phyloP scores from a whole-genome alignment of 2,797 vertebrate genomes.

The Kryptolebias ocellatus region DNA sequence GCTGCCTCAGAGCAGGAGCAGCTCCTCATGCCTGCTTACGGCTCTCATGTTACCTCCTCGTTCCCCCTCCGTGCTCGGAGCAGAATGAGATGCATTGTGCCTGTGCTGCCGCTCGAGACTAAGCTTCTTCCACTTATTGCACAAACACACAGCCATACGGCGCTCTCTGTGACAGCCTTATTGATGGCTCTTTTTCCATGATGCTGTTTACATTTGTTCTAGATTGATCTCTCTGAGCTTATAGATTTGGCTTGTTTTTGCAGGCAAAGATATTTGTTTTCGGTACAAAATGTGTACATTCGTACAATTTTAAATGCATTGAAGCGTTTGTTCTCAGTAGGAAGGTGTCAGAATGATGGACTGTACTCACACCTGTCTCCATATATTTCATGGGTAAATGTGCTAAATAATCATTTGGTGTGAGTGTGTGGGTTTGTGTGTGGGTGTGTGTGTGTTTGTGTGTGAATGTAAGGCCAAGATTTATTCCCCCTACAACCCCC shows the following conservation, averaged over 20 bases:
- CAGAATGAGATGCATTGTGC: constrained; percentile 79
- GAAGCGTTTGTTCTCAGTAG: neutral
- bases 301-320: neutral
- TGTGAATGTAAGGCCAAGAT: neutral
- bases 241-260: neutral
- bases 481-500: neutral
- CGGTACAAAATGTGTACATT: neutral
- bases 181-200: constrained; percentile 6
- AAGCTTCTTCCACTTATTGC: constrained; percentile 43
- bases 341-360: neutral
- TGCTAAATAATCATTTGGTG: neutral
- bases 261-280: neutral
- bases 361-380: too few relatives aligned
- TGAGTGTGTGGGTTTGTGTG: neutral
- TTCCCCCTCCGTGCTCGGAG: constrained; percentile 57
- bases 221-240: neutral
- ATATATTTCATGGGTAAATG: neutral
- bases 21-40: constrained; percentile 51
- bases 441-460: neutral
- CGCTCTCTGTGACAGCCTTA: neutral
- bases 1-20: constrained; percentile 56
- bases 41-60: constrained; percentile 73
- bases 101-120: constrained; percentile 48
- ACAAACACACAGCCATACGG: constrained; percentile 17
- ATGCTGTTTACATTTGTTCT: neutral